phyloP scores from a whole-genome alignment of 2,113 vertebrate genomes.

The Malaclemys terrapin region DNA sequence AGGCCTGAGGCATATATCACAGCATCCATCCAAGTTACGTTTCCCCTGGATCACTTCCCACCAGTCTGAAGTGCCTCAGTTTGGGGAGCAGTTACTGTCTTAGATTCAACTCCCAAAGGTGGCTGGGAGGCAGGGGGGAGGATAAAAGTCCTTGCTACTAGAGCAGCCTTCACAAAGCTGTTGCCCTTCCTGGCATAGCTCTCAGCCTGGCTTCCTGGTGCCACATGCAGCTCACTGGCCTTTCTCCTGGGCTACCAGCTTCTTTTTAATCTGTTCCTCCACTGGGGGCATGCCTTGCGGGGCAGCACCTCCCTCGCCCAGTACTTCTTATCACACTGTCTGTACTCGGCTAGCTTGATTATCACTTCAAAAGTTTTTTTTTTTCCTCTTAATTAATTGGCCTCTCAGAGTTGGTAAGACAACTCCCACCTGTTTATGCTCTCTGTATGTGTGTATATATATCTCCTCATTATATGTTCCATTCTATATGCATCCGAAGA shows the following conservation, averaged over 20 bases:
- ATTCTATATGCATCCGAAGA: too few relatives aligned
- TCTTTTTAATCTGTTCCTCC: too few relatives aligned
- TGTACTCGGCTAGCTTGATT: too few relatives aligned
- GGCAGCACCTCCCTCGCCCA: not conserved
- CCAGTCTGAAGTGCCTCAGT: not conserved
- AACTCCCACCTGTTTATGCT: too few relatives aligned
- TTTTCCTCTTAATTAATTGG: too few relatives aligned
- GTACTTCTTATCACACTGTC: too few relatives aligned
- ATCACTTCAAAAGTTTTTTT: too few relatives aligned
- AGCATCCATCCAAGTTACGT: not conserved
- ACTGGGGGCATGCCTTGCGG: too few relatives aligned
- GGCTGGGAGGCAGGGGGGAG: too few relatives aligned
- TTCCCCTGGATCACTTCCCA: not conserved
- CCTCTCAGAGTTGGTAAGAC: too few relatives aligned
- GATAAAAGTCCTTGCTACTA: not conserved
- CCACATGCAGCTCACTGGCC: not conserved
- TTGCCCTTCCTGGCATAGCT: not conserved
- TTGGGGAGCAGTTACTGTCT: not conserved
- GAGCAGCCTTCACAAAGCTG: not conserved
- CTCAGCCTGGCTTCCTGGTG: not conserved
- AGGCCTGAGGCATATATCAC: not conserved
- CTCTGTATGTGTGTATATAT: too few relatives aligned
- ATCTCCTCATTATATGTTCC: too few relatives aligned
- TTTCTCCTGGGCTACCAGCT: not conserved
- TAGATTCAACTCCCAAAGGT: not conserved